phyloP scores from a whole-genome alignment of 2,113 vertebrate species.

The Tyto alba region DNA sequence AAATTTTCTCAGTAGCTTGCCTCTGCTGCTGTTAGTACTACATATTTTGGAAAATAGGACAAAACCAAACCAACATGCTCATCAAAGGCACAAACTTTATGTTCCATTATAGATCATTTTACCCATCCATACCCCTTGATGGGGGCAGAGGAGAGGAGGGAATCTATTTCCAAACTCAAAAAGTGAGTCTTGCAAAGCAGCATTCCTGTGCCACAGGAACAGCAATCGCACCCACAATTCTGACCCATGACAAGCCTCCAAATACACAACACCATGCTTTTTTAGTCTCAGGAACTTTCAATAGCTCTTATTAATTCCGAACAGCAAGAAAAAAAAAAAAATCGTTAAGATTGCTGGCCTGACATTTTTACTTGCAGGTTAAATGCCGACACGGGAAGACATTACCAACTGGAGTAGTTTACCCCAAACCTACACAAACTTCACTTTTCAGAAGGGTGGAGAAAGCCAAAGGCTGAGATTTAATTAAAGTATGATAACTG shows the following conservation, averaged over 20 bases:
- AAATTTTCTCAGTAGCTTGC: neutral
- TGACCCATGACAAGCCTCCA: neutral
- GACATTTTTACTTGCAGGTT: neutral
- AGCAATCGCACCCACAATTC: neutral
- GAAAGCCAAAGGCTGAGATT: neutral
- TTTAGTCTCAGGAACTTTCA: neutral
- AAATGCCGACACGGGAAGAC: neutral
- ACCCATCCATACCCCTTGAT: too few relatives aligned
- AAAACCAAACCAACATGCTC: neutral
- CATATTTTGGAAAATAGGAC: neutral
- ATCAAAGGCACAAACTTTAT: neutral
- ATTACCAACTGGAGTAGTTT: neutral
- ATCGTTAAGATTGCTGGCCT: neutral
- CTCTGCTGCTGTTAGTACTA: neutral
- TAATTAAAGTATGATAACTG: neutral
- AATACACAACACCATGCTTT: neutral
- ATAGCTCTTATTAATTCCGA: neutral
- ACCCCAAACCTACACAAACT: neutral
- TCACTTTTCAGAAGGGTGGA: neutral
- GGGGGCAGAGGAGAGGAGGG: too few relatives aligned
- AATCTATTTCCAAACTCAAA: neutral
- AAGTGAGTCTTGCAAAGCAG: neutral
- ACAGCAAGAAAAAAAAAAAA: neutral
- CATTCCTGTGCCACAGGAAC: accelerated
- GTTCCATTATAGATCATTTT: neutral